Base-by-base conservation (phyloP, 2,113 vertebrate genomes). In the Dicentrarchus labrax region DNA sequence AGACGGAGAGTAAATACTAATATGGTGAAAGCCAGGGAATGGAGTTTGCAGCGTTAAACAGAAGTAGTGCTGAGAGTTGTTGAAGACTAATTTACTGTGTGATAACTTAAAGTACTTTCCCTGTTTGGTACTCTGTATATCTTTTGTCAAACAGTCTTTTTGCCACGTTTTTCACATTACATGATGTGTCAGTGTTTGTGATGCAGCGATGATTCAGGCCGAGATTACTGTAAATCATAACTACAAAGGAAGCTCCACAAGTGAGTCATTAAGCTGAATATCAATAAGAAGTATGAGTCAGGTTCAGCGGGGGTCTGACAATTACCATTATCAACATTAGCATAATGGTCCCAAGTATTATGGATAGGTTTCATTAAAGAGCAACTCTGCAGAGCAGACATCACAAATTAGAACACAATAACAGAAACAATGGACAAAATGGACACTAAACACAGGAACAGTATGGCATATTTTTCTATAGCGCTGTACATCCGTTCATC, bases 261-360 rank as follows among this genome's bases (percentile, higher is more conserved):
- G 36, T 60, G 24, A 60, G 15, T 73, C 24, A 51, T 39, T 51
- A 24, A 13, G 62, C 7, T 6, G 62, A 65, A 65, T 65, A 65
- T 45, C 39, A 71, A 24, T 71, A 53, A 70, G 22, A 39, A n/a
- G 57, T 12, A 56, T 15, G 47, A 75, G 73, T 73, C 54, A 73
- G 41, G 10, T 47, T 7, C 5, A 56, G 51, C 51, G 15, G 16
- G 21, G 50, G 47, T 19, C 51, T 47, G 21, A 67, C n/a, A 15
- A 9, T 62, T 41, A 53, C 12, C 72, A 39, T 10, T 2, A 36
- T 41, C 61, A 64, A 64, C 5, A 41, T n/a, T 41, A 21, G 21
- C 60, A 39, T 21, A 64, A 64, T 7, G 13, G 60, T 39, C 30
- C 10, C 30, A 12, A 10, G 19, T 12, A 13, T 43, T n/a, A 62